Evolutionary conservation across 2,113 vertebrate genomes (phyloP).

Genomic region (Aphelocoma coerulescens): DNA sequence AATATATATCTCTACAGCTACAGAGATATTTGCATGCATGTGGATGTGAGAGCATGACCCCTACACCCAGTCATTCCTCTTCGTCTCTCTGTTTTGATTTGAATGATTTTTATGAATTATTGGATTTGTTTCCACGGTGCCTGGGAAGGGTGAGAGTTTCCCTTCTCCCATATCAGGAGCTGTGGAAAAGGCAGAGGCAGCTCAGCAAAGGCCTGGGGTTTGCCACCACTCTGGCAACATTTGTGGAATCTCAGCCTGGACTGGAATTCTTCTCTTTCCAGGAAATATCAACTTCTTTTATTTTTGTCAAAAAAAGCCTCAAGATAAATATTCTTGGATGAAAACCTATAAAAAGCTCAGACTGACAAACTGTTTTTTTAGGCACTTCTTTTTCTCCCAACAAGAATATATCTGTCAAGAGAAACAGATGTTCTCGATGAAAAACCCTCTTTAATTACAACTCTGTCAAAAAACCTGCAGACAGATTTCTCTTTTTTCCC

Average conservation of each 20-base stretch:
- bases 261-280: neutral
- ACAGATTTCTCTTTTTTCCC: neutral
- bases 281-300: neutral
- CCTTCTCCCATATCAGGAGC: neutral
- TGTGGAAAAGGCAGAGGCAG: neutral
- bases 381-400: constrained; percentile 52
- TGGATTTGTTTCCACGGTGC: fast-evolving
- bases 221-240: neutral
- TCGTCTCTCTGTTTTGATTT: neutral
- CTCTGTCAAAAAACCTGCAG: constrained; percentile 19
- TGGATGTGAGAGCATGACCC: neutral
- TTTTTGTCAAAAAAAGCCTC: neutral
- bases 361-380: constrained; percentile 55
- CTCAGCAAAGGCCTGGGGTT: neutral
- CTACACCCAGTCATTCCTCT: neutral
- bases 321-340: constrained; percentile 45
- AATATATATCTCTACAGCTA: neutral
- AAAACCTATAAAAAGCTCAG: constrained; percentile 51
- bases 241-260: neutral
- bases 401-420: constrained; percentile 61
- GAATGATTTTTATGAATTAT: neutral
- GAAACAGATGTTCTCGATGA: constrained; percentile 57
- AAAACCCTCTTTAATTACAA: constrained; percentile 57
- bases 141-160: neutral
- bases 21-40: neutral